Base-by-base conservation (phyloP, 2,888 invertebrate species). In the Eupithecia subumbrata region DNA sequence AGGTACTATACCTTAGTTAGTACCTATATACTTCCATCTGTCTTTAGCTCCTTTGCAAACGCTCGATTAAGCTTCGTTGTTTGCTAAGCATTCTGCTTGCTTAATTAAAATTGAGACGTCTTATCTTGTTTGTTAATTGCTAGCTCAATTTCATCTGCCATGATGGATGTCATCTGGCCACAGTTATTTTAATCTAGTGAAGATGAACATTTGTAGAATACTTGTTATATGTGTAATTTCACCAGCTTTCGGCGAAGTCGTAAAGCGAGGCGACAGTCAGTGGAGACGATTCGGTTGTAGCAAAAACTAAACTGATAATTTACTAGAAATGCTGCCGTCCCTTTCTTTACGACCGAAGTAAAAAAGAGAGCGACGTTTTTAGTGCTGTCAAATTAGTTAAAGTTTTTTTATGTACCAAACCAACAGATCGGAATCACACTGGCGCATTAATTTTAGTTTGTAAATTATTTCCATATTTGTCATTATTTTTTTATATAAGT, bases 21-120 rank as follows among this genome's bases (percentile, higher is more conserved):
- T 40, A 40, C 40, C 40, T 40, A 40, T 40, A 9, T 40, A 22
- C 1, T 40, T n/a, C n/a, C 14, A 12, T 37, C 40, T 37, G 40
- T 12, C 22, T 18, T 40, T 5, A 67, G 8, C 66, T 18, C 12
- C 40, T 40, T 18, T 40, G 30, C 22, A 43, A 43, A 43, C 14
- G 14, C 25, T n/a, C 68, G 34, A 34, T 64, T 43, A 22, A 40
- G 16, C 68, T 43, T 43, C 37, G 22, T 43, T 68, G 68, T 68
- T 22, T 14, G 14, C 25, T 45, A 43, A 68, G 64, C 25, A 68
- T 67, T 67, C 40, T 43, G 43, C 25, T 25, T 68, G 68, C 25
- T 68, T 68, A 40, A 68, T 68, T 68, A 25, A 68, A 43, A 68
- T 68, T 25, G 68, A 68, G 68, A 68, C 14, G 68, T n/a, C 40